Evolutionary conservation across 1,140 invertebrate genomes (phyloP), one percentile per base, ranked within the genome.

Genomic region (Chrysomallon squamiferum): DNA sequence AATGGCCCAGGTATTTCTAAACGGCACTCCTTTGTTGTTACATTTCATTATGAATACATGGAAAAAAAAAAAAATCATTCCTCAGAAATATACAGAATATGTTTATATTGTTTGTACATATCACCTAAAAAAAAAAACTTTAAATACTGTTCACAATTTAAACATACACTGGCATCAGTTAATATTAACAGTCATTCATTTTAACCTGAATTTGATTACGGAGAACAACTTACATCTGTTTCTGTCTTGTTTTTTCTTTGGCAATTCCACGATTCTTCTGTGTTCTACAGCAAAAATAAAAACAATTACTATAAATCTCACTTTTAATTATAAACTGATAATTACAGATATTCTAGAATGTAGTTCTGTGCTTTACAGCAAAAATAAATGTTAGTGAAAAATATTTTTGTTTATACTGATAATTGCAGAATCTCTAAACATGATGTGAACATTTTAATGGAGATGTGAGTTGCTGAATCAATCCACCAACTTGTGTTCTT

Each of bases 191-290:
- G n/a, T n/a, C n/a, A n/a, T n/a, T n/a, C n/a, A n/a, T n/a, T n/a
- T n/a, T n/a, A n/a, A n/a, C n/a, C n/a, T n/a, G n/a, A n/a, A n/a
- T n/a, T n/a, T n/a, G n/a, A n/a, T n/a, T n/a, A n/a, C n/a, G n/a
- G n/a, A n/a, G n/a, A n/a, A n/a, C 11, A 22, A 69, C 76, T 75
- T 72, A 79, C 79, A 78, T 79, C 66, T 79, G 71, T 64, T 78
- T 77, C 41, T 69, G 65, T 32, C 76, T 57, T 57, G 65, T 69
- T 22, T 71, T 72, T 62, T 79, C 77, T 69, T 69, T 79, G 1
- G 60, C 62, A 29, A 79, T 74, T 32, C 72, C 66, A 64, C 70
- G 74, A 58, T 57, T 56, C 49, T 68, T 73, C 57, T 73, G 60
- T 50, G 66, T 27, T 32, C 29, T 43, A 58, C 66, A 35, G 49